Evolutionary conservation across 2,797 vertebrate species (phyloP), one percentile per base, ranked within the genome.

Genomic region (Trachurus trachurus): DNA sequence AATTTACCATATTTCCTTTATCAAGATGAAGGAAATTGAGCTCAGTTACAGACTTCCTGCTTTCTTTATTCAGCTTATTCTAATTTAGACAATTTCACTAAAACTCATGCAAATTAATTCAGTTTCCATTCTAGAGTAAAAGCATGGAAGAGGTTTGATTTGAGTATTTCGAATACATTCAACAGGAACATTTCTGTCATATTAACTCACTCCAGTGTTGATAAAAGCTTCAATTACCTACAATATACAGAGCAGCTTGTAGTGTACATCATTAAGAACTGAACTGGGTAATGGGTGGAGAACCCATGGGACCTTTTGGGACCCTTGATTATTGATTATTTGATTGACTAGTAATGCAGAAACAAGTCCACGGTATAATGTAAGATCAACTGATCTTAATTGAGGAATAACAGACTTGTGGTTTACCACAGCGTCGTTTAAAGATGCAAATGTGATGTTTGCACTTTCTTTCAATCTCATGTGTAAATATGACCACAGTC

Each of bases 261-360:
- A 54, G 42, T 34, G 15, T 53, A 47, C 47, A 69, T 87, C 49
- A 78, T 82, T 73, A 71, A 82, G 70, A 61, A 56, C 80, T 65
- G 59, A 69, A 83, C 71, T 60, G 71, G 75, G 45, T 59, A 26
- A 44, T 78, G 80, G 78, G 81, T 70, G 71, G 54, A 50, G 53
- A 78, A 39, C 66, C 67, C 67, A 19, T 5, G 72, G 58, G 81
- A 78, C 6, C 6, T 5, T 37, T 26, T 47, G 50, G 50, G 53
- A 75, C 79, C 86, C 71, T 9, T 65, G 64, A 76, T 80, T 85
- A 83, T 80, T 74, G 61, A 83, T 83, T 26, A n/a, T 26, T 3
- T 86, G 78, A 65, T 71, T 40, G 73, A 22, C 31, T 63, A 31
- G 78, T 82, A 71, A 87, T 78, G 34, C 59, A 52, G 49, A 66